Conservation (phyloP, 2,797 vertebrate species). For the Erpetoichthys calabaricus region DNA sequence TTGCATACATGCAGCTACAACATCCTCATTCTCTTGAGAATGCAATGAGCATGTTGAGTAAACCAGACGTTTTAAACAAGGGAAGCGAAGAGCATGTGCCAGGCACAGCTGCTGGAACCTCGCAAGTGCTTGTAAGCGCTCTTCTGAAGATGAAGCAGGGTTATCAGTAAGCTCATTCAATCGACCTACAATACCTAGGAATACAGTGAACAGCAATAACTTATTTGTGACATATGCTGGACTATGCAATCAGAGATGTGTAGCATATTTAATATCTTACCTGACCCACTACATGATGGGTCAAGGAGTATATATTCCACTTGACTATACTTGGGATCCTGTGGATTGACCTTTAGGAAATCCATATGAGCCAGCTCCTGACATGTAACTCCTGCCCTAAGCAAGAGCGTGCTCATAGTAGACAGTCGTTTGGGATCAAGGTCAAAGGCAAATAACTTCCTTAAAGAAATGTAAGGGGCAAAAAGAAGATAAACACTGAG, state of each 20-base stretch:
- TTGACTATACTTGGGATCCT: conserved; percentile 47
- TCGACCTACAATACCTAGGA: conserved; percentile 66
- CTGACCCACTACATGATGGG: conserved; percentile 92
- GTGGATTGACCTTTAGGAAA: conserved; percentile 68
- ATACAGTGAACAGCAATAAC: background rate
- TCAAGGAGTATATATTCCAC: conserved; percentile 77
- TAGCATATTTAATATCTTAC: conserved; percentile 30
- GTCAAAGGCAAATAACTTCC: conserved; percentile 82
- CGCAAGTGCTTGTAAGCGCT: conserved; percentile 61
- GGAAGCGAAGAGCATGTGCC: conserved; percentile 67
- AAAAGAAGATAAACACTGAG: background rate
- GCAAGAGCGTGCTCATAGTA: conserved; percentile 78
- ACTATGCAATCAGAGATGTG: background rate
- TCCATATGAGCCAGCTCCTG: conserved; percentile 72
- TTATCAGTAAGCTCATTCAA: conserved; percentile 21
- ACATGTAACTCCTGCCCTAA: conserved; percentile 71
- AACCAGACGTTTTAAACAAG: conserved; percentile 53
- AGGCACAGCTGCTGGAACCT: conserved; percentile 70
- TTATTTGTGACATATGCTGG: background rate
- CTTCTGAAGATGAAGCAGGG: conserved; percentile 5
- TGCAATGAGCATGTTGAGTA: conserved; percentile 90
- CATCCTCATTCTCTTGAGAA: conserved; percentile 77
- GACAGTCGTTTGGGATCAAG: conserved; percentile 77
- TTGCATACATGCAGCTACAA: conserved; percentile 54
- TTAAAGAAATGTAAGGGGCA: conserved; percentile 17